phyloP scores from a whole-genome alignment of 2,113 vertebrate genomes.

The Anolis carolinensis region DNA sequence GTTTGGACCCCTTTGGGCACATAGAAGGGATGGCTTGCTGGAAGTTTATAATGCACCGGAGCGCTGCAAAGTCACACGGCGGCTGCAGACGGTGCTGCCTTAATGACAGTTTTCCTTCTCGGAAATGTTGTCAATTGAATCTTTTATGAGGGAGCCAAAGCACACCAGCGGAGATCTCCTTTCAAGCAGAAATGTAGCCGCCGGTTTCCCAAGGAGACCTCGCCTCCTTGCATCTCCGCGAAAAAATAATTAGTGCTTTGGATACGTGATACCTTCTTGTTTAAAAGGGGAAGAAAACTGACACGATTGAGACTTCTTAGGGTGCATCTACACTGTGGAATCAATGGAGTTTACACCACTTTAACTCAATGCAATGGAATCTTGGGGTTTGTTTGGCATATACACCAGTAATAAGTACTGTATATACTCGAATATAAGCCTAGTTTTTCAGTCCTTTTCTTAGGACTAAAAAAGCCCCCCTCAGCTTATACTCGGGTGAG shows the following conservation, averaged over 20 bases:
- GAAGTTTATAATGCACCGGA: conserved; percentile 61
- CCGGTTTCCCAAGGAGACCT: conserved; percentile 73
- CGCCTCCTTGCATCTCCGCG: conserved; percentile 69
- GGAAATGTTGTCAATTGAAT: conserved; percentile 76
- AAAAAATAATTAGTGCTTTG: conserved; percentile 77
- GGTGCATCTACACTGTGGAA: too few relatives aligned
- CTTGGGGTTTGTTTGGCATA: too few relatives aligned
- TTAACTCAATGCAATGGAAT: too few relatives aligned
- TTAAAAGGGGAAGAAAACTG: conserved; percentile 33
- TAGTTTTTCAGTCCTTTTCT: too few relatives aligned
- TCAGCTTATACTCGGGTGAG: too few relatives aligned
- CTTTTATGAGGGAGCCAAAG: conserved; percentile 72
- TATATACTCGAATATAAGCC: too few relatives aligned
- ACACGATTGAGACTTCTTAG: conserved; percentile 43
- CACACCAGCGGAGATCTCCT: conserved; percentile 67
- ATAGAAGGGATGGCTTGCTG: conserved; percentile 58
- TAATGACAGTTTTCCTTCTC: conserved; percentile 58
- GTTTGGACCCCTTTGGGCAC: not conserved
- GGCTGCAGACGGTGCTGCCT: conserved; percentile 55
- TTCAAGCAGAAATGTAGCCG: conserved; percentile 73
- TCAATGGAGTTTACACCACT: too few relatives aligned
- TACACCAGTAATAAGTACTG: too few relatives aligned
- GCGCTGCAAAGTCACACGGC: conserved; percentile 50
- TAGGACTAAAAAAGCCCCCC: too few relatives aligned
- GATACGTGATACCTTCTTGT: conserved; percentile 72